These are phyloP conservation scores for Nibea coibor DNA, from an alignment of 2,113 vertebrate genomes.

Conservation along the genomic window DNA sequence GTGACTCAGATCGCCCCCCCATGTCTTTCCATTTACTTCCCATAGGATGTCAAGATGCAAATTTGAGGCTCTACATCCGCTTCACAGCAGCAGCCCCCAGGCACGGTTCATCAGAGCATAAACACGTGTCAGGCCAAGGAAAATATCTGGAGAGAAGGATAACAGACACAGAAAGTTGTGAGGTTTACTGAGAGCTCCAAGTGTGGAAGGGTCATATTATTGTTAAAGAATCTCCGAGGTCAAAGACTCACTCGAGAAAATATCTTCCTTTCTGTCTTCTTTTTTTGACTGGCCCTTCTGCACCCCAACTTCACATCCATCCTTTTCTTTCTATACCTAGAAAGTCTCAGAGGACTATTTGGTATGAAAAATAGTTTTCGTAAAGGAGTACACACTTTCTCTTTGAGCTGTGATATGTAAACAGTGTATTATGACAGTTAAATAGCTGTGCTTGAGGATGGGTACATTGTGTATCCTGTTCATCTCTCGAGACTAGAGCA, in stretches of 20 bases:
- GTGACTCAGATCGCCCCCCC: conserved; percentile 21
- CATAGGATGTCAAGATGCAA: conserved; percentile 65
- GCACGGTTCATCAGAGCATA: conserved; percentile 69
- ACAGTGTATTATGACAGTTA: conserved; percentile 4
- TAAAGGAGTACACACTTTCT: conserved; percentile 16
- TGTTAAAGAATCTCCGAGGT: conserved; percentile 52
- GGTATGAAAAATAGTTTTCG: conserved; percentile 33
- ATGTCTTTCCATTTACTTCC: conserved; percentile 52
- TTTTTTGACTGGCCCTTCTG: conserved; percentile 2
- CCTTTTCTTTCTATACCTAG: conserved; percentile 6
- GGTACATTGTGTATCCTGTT: conserved; percentile 9
- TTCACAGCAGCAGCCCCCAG: conserved; percentile 54
- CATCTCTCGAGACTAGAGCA: conserved; percentile 9
- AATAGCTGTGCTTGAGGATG: conserved; percentile 23
- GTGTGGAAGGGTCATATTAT: conserved; percentile 51
- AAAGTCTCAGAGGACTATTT: conserved; percentile 20
- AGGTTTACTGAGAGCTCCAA: conserved; percentile 52
- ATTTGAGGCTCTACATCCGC: conserved; percentile 59
- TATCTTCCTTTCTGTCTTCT: conserved; percentile 22
- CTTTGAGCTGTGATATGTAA: conserved; percentile 20
- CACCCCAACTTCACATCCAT: background rate
- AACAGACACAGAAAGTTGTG: conserved; percentile 61
- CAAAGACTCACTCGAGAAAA: conserved; percentile 21
- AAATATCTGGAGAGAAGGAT: conserved; percentile 75
- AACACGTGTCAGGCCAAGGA: conserved; percentile 71